These are phyloP conservation scores for Intellagama lesueurii DNA, from an alignment of 2,797 vertebrate genomes.

Conservation along the genomic window DNA sequence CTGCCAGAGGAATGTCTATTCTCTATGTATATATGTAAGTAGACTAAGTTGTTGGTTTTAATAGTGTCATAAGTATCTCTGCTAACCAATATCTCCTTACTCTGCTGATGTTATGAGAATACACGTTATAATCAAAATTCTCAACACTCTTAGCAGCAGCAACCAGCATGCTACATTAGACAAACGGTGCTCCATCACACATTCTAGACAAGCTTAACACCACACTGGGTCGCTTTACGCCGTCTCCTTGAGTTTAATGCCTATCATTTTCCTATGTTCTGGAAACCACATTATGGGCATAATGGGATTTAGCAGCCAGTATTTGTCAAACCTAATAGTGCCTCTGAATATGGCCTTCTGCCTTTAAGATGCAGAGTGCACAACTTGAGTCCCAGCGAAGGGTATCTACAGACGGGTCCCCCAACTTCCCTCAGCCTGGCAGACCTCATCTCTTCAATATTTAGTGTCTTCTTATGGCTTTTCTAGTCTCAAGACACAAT, in stretches of 20 bases:
- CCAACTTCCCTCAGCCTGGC: conserved; percentile 54
- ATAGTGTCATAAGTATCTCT: too few species aligned
- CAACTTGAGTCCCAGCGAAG: conserved; percentile 62
- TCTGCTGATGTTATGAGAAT: too few species aligned
- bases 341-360: conserved; percentile 67
- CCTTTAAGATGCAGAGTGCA: conserved; percentile 62
- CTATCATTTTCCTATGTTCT: conserved; percentile 59
- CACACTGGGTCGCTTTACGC: conserved; percentile 51
- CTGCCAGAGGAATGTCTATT: too few species aligned
- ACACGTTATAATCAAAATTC: too few species aligned
- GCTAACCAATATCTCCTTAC: too few species aligned
- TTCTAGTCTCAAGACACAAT: conserved; percentile 66
- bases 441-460: conserved; percentile 71
- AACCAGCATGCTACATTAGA: not conserved
- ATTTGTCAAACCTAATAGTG: conserved; percentile 53
- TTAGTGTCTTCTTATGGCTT: conserved; percentile 70
- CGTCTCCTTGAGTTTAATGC: conserved; percentile 59
- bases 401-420: conserved; percentile 15
- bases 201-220: conserved; percentile 56
- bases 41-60: too few species aligned
- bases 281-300: conserved; percentile 63
- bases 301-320: conserved; percentile 57
- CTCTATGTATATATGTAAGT: too few species aligned
- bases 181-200: conserved; percentile 21
- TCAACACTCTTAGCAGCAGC: not conserved